phyloP scores from a whole-genome alignment of 2,113 vertebrate genomes.

The Lepidothrix coronata region DNA sequence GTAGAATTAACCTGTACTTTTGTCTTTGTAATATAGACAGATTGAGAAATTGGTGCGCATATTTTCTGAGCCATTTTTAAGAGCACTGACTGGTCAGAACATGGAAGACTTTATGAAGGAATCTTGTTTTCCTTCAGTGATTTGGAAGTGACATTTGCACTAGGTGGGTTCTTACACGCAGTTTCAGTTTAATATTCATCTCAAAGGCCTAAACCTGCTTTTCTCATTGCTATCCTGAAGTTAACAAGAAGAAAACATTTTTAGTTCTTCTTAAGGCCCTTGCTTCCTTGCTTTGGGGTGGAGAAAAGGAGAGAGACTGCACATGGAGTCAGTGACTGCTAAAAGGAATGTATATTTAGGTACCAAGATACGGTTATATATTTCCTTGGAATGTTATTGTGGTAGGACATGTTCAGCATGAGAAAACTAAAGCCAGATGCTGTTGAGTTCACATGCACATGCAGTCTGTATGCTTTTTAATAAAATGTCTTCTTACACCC shows the following conservation, averaged over 20 bases:
- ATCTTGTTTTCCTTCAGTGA: not conserved
- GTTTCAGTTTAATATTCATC: not conserved
- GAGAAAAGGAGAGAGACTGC: not conserved
- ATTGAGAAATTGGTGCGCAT: not conserved
- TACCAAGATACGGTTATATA: not conserved
- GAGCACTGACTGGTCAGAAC: not conserved
- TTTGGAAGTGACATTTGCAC: not conserved
- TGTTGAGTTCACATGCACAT: fast-evolving
- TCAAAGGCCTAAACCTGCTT: not conserved
- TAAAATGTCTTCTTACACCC: not conserved
- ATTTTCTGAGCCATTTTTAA: not conserved
- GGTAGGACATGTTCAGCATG: not conserved
- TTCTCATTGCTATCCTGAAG: not conserved
- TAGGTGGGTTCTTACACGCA: not conserved
- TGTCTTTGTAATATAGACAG: not conserved
- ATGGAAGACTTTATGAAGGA: not conserved
- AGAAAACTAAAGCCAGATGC: not conserved
- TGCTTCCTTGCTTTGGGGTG: not conserved
- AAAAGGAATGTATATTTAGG: not conserved
- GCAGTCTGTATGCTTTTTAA: not conserved
- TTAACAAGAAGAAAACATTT: not conserved
- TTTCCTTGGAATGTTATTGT: not conserved
- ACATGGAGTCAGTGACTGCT: not conserved
- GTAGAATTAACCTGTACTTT: not conserved
- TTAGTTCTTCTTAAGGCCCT: not conserved